Evolutionary conservation across 2,113 vertebrate genomes (phyloP).

Genomic region (Egretta garzetta): DNA sequence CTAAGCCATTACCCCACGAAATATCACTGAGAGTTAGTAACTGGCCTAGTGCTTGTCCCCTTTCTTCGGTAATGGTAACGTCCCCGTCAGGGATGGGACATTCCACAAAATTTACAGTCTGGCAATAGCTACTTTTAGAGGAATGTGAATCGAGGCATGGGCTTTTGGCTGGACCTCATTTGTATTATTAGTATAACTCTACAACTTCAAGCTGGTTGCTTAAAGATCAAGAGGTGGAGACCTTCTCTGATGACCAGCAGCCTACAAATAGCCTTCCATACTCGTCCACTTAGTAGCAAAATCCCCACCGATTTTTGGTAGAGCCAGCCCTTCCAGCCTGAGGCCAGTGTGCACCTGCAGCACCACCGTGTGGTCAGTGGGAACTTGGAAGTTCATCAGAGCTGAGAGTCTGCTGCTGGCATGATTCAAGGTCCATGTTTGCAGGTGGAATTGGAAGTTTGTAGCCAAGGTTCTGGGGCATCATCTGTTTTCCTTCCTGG

Average conservation of each 20-base stretch:
- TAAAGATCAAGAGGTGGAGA: neutral
- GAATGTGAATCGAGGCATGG: neutral
- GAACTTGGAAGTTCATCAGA: neutral
- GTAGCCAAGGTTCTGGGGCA: neutral
- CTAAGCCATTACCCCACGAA: neutral
- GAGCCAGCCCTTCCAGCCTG: neutral
- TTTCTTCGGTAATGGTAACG: neutral
- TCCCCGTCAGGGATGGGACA: neutral
- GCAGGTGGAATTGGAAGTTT: neutral
- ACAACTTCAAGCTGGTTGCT: neutral
- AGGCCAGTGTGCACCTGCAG: neutral
- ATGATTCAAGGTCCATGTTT: neutral
- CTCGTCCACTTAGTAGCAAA: neutral
- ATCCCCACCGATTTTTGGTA: neutral
- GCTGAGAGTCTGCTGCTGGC: neutral
- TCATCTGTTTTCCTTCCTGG: neutral
- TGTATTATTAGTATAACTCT: neutral
- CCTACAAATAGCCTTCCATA: neutral
- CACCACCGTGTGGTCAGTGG: constrained; percentile 39
- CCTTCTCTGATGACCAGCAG: neutral
- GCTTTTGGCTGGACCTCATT: neutral
- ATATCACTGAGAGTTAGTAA: neutral
- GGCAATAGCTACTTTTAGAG: neutral
- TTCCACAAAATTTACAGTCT: neutral
- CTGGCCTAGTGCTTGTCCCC: neutral